These are phyloP conservation scores for Margaritifera margaritifera DNA, from an alignment of 2,888 invertebrate genomes.

Conservation along the genomic window DNA sequence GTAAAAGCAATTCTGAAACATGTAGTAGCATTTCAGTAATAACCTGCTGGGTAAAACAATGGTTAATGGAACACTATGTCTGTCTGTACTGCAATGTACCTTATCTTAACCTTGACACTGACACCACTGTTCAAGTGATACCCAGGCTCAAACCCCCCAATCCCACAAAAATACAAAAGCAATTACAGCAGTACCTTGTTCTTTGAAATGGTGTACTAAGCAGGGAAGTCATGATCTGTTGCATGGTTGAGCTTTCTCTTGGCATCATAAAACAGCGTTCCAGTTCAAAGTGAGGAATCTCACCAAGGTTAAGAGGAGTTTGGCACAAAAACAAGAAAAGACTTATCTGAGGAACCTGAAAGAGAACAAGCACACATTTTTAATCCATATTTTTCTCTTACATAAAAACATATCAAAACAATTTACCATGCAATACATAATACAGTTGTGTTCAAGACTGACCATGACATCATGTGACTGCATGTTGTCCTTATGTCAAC, in stretches of 20 bases:
- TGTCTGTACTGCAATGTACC: too few relatives aligned
- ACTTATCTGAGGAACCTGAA: constrained; percentile 77
- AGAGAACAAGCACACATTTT: constrained; percentile 5
- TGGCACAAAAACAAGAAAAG: constrained; percentile 76
- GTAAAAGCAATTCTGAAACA: too few relatives aligned
- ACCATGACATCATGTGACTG: too few relatives aligned
- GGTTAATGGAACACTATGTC: too few relatives aligned
- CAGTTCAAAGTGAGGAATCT: constrained; percentile 77
- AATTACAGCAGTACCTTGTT: constrained; percentile 51
- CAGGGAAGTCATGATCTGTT: constrained; percentile 77
- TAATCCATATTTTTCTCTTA: neutral
- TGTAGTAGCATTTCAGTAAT: too few relatives aligned
- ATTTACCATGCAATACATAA: neutral
- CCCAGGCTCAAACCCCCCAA: too few relatives aligned
- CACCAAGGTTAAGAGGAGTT: constrained; percentile 75
- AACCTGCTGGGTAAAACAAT: too few relatives aligned
- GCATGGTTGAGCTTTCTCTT: constrained; percentile 75
- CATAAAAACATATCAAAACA: neutral
- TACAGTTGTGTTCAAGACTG: neutral
- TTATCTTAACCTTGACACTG: too few relatives aligned
- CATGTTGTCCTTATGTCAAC: too few relatives aligned
- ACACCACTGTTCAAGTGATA: too few relatives aligned
- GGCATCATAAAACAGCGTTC: constrained; percentile 78
- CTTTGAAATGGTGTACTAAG: constrained; percentile 74
- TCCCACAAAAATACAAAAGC: too few relatives aligned